phyloP scores from a whole-genome alignment of 2,113 vertebrate species.

The Brevimyrus niger region DNA sequence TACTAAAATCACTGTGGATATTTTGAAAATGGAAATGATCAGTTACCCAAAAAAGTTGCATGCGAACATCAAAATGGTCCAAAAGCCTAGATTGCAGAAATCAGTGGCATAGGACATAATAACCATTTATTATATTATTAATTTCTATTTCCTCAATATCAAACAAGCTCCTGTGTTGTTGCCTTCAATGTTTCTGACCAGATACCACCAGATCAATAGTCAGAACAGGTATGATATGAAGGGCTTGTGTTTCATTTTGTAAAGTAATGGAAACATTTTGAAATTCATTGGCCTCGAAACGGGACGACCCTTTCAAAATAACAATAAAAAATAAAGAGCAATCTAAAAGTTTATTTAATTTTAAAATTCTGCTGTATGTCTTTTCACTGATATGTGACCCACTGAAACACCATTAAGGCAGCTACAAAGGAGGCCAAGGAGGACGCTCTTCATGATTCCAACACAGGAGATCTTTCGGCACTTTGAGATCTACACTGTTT shows the following conservation, averaged over 20 bases:
- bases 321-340: neutral
- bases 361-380: neutral
- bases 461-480: neutral
- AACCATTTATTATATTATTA: neutral
- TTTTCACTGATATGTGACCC: neutral
- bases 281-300: neutral
- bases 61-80: neutral
- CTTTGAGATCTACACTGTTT: neutral
- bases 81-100: neutral
- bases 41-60: neutral
- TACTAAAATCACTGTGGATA: neutral
- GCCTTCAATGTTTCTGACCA: neutral
- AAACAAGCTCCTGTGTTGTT: neutral
- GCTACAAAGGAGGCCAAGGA: neutral
- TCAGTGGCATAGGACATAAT: neutral
- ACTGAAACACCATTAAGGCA: neutral
- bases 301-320: neutral
- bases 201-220: neutral
- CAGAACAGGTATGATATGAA: neutral
- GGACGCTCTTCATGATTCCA: neutral
- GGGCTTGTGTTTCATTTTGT: neutral
- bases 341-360: neutral
- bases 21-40: neutral
- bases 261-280: neutral
- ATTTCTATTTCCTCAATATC: neutral